phyloP scores from a whole-genome alignment of 2,888 invertebrate species.

The Xanthostigma xanthostigma region DNA sequence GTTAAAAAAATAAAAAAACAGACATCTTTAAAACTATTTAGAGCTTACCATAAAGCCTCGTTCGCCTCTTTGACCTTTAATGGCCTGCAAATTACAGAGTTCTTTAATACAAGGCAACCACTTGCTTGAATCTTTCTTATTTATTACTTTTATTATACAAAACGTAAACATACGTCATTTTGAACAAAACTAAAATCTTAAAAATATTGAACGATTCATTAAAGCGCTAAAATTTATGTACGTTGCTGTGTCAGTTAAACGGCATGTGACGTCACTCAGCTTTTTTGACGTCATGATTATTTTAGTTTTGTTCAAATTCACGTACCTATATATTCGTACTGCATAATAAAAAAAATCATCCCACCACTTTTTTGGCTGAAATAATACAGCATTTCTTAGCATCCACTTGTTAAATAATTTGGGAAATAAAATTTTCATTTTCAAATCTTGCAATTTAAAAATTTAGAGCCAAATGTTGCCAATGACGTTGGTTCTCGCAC shows the following conservation, averaged over 20 bases:
- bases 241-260: neutral
- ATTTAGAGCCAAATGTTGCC: too few relatives aligned
- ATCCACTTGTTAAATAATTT: too few relatives aligned
- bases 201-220: neutral
- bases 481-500: too few relatives aligned
- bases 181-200: neutral
- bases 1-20: neutral
- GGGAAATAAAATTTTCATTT: too few relatives aligned
- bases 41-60: constrained; percentile 57
- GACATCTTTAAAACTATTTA: neutral
- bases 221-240: too few relatives aligned
- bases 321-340: too few relatives aligned
- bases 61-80: constrained; percentile 59
- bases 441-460: too few relatives aligned
- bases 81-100: constrained; percentile 39
- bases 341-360: too few relatives aligned
- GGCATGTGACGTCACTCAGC: neutral
- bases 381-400: too few relatives aligned
- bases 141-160: neutral
- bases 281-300: too few relatives aligned
- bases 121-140: neutral
- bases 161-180: neutral
- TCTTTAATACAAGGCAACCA: neutral
- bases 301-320: too few relatives aligned
- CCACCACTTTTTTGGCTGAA: too few relatives aligned